phyloP scores from a whole-genome alignment of 2,113 vertebrate species.

The Microcebus griseorufus region DNA sequence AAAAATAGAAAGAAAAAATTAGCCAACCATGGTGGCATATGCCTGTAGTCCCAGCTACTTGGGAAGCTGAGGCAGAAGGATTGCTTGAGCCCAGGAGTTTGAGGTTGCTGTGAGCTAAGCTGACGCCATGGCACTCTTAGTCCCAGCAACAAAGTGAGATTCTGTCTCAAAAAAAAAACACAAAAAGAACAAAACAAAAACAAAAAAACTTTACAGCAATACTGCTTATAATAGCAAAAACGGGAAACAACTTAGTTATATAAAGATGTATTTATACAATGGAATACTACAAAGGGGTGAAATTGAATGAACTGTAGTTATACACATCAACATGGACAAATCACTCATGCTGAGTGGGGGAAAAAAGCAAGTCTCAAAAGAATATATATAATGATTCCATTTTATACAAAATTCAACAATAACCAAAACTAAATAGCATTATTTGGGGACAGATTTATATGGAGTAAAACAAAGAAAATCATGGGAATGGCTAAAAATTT shows the following conservation, averaged over 20 bases:
- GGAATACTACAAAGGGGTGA: not conserved
- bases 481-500: not conserved
- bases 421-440: not conserved
- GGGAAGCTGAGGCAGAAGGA: no score
- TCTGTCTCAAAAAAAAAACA: no score
- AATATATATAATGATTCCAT: not conserved
- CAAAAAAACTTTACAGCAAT: not conserved
- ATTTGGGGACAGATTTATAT: not conserved
- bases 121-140: no score
- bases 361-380: not conserved
- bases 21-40: no score
- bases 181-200: no score
- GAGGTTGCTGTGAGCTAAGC: no score
- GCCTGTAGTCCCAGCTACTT: no score
- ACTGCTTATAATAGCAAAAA: not conserved
- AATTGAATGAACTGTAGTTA: not conserved
- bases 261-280: not conserved
- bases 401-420: not conserved
- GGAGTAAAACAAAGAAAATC: not conserved
- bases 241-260: not conserved
- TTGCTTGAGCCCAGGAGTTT: no score
- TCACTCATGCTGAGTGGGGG: not conserved
- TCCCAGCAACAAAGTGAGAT: no score
- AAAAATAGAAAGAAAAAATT: no score
- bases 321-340: not conserved